These are phyloP conservation scores for Myanophis thanlyinensis DNA, from an alignment of 2,113 vertebrate genomes.

Conservation along the genomic window DNA sequence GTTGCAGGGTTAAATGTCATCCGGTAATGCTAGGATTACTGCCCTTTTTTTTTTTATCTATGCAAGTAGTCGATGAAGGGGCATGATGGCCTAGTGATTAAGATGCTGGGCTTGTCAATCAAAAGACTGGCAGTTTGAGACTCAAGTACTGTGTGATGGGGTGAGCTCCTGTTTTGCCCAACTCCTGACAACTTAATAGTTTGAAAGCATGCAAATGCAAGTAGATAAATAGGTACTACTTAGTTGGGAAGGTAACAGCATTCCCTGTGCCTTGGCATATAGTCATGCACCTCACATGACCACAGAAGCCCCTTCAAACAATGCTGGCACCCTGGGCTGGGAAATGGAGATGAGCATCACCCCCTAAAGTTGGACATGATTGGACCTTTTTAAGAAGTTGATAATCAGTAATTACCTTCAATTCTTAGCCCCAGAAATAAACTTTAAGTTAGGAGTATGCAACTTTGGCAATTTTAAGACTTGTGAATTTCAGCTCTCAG, in stretches of 20 bases:
- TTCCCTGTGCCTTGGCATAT: not conserved
- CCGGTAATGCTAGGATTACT: not conserved
- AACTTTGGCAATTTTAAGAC: not conserved
- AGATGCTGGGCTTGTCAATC: too few relatives aligned
- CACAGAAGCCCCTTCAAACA: not conserved
- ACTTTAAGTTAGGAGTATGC: not conserved
- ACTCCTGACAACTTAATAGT: not conserved
- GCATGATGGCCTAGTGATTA: too few relatives aligned
- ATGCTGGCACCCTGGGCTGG: too few relatives aligned
- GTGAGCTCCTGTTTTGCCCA: not conserved
- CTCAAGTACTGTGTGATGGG: too few relatives aligned
- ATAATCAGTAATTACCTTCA: not conserved
- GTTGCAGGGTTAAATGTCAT: not conserved
- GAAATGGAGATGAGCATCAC: too few relatives aligned
- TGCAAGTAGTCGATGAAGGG: not conserved
- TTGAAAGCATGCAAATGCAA: not conserved
- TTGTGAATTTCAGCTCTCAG: not conserved
- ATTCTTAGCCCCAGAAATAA: not conserved
- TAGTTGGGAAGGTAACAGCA: not conserved
- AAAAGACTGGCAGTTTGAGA: too few relatives aligned
- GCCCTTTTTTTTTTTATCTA: not conserved
- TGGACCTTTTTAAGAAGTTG: not conserved
- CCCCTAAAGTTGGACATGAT: too few relatives aligned
- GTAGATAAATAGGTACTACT: not conserved
- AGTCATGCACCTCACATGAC: not conserved